Conservation (phyloP, 2,888 invertebrate species). For the Acholoe squamosa region DNA sequence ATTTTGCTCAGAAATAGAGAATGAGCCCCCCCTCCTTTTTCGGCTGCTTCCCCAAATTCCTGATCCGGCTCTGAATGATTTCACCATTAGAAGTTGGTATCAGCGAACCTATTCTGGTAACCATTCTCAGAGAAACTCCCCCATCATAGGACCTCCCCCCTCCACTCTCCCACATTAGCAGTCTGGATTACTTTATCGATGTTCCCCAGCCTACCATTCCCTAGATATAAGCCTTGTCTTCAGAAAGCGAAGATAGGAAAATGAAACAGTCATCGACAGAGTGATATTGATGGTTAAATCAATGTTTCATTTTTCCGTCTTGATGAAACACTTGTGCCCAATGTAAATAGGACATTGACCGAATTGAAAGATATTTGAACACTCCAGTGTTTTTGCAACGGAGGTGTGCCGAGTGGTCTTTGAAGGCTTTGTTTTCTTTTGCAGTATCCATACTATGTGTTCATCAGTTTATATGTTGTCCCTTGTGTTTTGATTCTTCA, state of each 20-base stretch:
- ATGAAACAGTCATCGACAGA: not conserved
- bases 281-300: constrained; percentile 4
- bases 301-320: not conserved
- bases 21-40: too few relatives aligned
- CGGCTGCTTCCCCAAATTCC: too few relatives aligned
- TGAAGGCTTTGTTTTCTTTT: not conserved
- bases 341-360: not conserved
- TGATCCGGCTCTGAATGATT: too few relatives aligned
- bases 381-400: not conserved
- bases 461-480: too few relatives aligned
- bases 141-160: too few relatives aligned
- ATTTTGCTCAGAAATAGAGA: too few relatives aligned
- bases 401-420: not conserved
- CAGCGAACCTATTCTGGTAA: too few relatives aligned
- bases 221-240: not conserved
- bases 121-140: too few relatives aligned
- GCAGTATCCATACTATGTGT: not conserved
- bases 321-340: not conserved
- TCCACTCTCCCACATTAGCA: too few relatives aligned
- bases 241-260: not conserved
- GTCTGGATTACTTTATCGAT: not conserved
- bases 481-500: too few relatives aligned
- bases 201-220: not conserved
- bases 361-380: constrained; percentile 14
- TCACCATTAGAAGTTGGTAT: too few relatives aligned